Evolutionary conservation across 2,888 invertebrate genomes (phyloP).

Genomic region (Torymus tubicola): DNA sequence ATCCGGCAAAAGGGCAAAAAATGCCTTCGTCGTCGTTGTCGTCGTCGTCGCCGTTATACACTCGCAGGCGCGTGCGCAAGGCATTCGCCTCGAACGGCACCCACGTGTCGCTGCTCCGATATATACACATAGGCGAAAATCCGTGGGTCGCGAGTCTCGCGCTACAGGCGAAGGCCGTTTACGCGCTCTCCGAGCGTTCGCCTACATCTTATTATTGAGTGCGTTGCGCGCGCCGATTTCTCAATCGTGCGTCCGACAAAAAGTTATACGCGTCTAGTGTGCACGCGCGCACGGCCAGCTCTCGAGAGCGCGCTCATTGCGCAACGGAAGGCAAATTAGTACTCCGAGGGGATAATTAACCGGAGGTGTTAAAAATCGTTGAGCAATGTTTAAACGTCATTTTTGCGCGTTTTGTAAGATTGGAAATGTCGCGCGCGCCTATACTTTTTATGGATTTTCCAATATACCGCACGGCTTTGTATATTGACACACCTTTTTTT

Average conservation of each 20-base stretch:
- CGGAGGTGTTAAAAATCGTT: conserved; percentile 21
- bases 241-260: conserved; percentile 1
- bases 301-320: not conserved
- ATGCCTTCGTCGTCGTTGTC: too few species aligned
- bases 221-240: not conserved
- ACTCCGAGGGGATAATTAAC: conserved; percentile 25
- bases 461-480: too few species aligned
- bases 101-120: not conserved
- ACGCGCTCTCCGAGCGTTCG: not conserved
- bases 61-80: not conserved
- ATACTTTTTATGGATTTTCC: too few species aligned
- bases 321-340: conserved; percentile 31
- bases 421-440: too few species aligned
- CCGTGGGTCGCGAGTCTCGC: not conserved
- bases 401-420: conserved; percentile 18
- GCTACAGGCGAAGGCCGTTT: conserved; percentile 10
- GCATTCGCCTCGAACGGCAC: conserved; percentile 4
- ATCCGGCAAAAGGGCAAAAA: not conserved
- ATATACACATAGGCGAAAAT: not conserved
- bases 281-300: not conserved
- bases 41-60: too few species aligned
- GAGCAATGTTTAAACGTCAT: conserved; percentile 3
- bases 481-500: too few species aligned
- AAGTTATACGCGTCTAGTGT: not conserved
- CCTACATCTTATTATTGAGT: conserved; percentile 27